Evolutionary conservation across 2,888 invertebrate genomes (phyloP), one percentile per base, ranked within the genome.

Genomic region (Frankliniella fusca): DNA sequence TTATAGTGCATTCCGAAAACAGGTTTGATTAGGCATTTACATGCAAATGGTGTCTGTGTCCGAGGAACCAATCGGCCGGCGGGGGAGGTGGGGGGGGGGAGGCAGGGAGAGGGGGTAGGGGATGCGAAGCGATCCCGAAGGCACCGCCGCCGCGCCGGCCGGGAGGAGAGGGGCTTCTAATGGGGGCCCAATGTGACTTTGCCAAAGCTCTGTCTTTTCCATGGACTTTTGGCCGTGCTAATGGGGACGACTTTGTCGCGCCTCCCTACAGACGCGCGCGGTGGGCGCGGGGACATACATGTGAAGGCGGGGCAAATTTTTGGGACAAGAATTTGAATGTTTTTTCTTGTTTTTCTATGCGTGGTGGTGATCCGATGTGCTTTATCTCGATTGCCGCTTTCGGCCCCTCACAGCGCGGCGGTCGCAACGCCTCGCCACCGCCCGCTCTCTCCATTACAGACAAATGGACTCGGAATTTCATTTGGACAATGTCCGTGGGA

Each of bases 1-100:
- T 76, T 76, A 76, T 76, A 76, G 70, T 76, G 70, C 70, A 76
- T 76, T 76, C 27, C 70, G 70, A 76, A 76, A 76, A 76, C 70
- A 76, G 70, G 70, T 76, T 76, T 76, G 70, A 76, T 76, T 76
- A 76, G 70, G 70, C 70, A 76, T 76, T 76, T 76, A 76, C 70
- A 76, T 76, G 70, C 70, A 76, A 76, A 76, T 76, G 70, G 70
- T 76, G 70, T 76, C 70, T 76, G 70, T 76, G 70, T 76, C 70
- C 70, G 27, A 76, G 70, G 70, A 76, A 76, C 70, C 70, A 76
- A 76, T 76, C 70, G 70, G 70, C 70, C 70, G 23, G 38, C 38
- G 38, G 38, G 38, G 38, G 38, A 38, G 38, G 38, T 38, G 38
- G 38, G 5, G 38, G 38, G 38, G 38, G 3, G 5, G 38, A 38